Base-by-base conservation (phyloP, 2,888 invertebrate genomes). In the Ophioninae sp. region DNA sequence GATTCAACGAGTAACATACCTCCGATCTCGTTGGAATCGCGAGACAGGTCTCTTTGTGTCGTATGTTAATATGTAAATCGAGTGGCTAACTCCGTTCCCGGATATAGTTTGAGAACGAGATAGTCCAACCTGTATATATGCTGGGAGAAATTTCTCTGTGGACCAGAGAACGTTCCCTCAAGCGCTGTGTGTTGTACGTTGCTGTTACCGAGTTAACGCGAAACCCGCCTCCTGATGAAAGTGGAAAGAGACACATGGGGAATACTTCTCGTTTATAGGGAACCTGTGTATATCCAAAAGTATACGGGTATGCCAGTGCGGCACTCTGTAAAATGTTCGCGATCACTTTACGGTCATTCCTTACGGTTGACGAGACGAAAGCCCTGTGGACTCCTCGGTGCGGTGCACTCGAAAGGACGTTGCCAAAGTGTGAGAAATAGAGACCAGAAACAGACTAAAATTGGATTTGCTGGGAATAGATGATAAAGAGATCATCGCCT, bases 61-160 rank as follows among this genome's bases (percentile, higher is more conserved):
- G 56, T 73, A 62, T 56, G 73, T 78, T 81, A 78, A 83, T 81
- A 83, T 83, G 83, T 81, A 83, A 83, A 83, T 83, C 81, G 80
- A 78, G 77, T 59, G 56, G 79, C 77, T 78, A 81, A 81, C 83
- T 77, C 77, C 56, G 61, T 80, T 77, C 21, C 69, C 23, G 81
- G 57, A 81, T 83, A 81, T 74, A 81, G 83, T 83, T 70, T 70
- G 83, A 78, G 80, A 83, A 77, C 39, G 80, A 74, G 67, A 30
- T 30, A 76, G 73, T 73, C 64, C 62, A 77, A 23, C 57, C 67
- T 20, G 57, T 41, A 37, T 39, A 37, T 20, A 30, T 23, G 41
- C 37, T 30, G 59, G 57, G 68, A 61, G 23, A 61, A 73, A 78
- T 83, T 57, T 76, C 77, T 77, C 68, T 39, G n/a, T 56, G 64